Evolutionary conservation across 1,140 invertebrate genomes (phyloP).

Genomic region (Ceratosolen fusciceps): DNA sequence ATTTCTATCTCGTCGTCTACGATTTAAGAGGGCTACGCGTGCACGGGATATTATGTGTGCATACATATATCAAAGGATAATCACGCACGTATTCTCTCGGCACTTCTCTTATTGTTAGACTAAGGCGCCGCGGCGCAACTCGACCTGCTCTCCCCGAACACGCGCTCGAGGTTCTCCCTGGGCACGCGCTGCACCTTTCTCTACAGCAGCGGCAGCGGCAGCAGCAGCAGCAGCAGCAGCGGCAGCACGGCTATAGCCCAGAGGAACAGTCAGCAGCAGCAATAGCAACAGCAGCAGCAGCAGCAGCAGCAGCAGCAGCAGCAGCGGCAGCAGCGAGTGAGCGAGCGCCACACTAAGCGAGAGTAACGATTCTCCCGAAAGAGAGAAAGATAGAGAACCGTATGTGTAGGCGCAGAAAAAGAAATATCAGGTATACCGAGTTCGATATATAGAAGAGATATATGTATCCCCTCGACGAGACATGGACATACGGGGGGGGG

Average conservation of each 20-base stretch:
- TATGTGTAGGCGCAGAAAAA: conserved; percentile 28
- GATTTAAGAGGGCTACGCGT: not conserved
- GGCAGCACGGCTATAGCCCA: not conserved
- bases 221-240: too few relatives aligned
- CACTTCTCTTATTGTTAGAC: not conserved
- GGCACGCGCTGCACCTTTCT: not conserved
- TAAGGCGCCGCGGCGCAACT: not conserved
- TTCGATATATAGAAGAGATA: conserved; percentile 3
- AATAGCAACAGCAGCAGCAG: too few relatives aligned
- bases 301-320: too few relatives aligned
- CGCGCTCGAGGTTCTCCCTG: conserved; percentile 1
- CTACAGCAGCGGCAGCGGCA: too few relatives aligned
- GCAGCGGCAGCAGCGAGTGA: conserved; percentile 13
- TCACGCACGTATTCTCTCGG: not conserved
- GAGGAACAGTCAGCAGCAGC: conserved; percentile 5
- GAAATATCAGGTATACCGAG: conserved; percentile 16
- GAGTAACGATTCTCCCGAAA: conserved; percentile 31
- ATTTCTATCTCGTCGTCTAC: conserved; percentile 2
- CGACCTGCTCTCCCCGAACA: too few relatives aligned
- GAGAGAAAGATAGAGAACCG: conserved; percentile 7
- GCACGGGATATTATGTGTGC: not conserved
- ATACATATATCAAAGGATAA: conserved; percentile 2
- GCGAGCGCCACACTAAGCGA: conserved; percentile 6
- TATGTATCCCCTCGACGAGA: not conserved
- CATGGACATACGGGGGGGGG: not conserved